Evolutionary conservation across 2,797 vertebrate genomes (phyloP).

Genomic region (Merluccius polli): DNA sequence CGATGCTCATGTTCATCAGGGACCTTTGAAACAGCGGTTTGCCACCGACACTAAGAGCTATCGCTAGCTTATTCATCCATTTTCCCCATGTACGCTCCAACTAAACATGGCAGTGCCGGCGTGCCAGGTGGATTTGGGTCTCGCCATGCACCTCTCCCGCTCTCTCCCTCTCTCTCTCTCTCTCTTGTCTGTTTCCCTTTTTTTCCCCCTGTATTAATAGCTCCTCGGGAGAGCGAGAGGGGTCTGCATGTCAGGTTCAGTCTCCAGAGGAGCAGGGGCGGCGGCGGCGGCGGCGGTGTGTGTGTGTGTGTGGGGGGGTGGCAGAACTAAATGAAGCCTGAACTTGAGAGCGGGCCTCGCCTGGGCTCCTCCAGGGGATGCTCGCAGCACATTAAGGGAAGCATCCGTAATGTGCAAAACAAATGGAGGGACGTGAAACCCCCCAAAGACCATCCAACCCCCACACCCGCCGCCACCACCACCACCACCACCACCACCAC

Average conservation of each 20-base stretch:
- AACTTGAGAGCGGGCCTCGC: slow-evolving; percentile 74
- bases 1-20: slow-evolving; percentile 33
- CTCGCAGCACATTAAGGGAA: slow-evolving; percentile 73
- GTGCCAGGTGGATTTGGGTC: slow-evolving; percentile 60
- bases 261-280: slow-evolving; percentile 69
- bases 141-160: slow-evolving; percentile 45
- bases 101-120: slow-evolving; percentile 61
- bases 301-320: background rate
- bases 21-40: slow-evolving; percentile 40
- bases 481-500: no score
- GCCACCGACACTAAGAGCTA: slow-evolving; percentile 41
- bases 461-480: background rate
- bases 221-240: slow-evolving; percentile 71
- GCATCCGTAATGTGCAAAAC: slow-evolving; percentile 80
- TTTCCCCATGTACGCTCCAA: slow-evolving; percentile 55
- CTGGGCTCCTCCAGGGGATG: slow-evolving; percentile 69
- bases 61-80: slow-evolving; percentile 54
- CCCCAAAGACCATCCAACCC: slow-evolving; percentile 61
- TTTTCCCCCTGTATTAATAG: slow-evolving; percentile 71
- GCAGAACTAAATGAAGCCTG: slow-evolving; percentile 76
- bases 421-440: slow-evolving; percentile 71
- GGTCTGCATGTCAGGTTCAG: slow-evolving; percentile 69
- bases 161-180: no score
- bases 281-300: no score
- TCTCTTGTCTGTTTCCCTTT: slow-evolving; percentile 21